Evolutionary conservation across 2,113 vertebrate species (phyloP), one percentile per base, ranked within the genome.

Genomic region (Ranitomeya variabilis): DNA sequence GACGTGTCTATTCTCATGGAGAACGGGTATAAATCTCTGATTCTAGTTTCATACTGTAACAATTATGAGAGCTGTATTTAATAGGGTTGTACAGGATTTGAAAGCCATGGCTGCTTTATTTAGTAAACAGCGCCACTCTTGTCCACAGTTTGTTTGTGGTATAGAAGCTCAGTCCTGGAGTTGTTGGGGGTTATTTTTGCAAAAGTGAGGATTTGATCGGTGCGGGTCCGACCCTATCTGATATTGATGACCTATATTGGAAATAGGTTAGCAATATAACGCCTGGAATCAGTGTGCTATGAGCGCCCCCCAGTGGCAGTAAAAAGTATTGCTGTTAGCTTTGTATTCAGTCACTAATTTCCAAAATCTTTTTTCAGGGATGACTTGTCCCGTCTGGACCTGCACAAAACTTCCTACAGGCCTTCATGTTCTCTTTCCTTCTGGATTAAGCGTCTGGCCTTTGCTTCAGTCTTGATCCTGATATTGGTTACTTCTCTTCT

Each of bases 391-490:
- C 21, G 18, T 37, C 18, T 21, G 73, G 51, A 64, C 14, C n/a
- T 45, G 11, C 45, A 79, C n/a, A 80, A 86, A 80, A 6, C 85
- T 14, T 76, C 67, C 67, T 54, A n/a, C 19, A 55, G 8, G 52
- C 19, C 54, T 19, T 23, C 23, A 45, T 23, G 16, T 13, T 52
- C n/a, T 12, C 21, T 12, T 0, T 62, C 71, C 9, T 2, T 67
- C 4, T 62, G 90, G 88, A 45, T 60, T 6, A 8, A 80, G 57
- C 45, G 87, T 81, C 64, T 91, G 91, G 0, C 3, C 90, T 31
- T 19, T 95, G 26, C 93, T 78, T 84, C 21, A 77, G 9, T 95
- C 5, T 87, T 96, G 84, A 90, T 93, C 11, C 66, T 95, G 7
- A 84, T 95, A 7, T 85, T 97, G 45, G 94, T 45, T 83, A 92